phyloP scores from a whole-genome alignment of 2,113 vertebrate genomes.

The Equus przewalskii region DNA sequence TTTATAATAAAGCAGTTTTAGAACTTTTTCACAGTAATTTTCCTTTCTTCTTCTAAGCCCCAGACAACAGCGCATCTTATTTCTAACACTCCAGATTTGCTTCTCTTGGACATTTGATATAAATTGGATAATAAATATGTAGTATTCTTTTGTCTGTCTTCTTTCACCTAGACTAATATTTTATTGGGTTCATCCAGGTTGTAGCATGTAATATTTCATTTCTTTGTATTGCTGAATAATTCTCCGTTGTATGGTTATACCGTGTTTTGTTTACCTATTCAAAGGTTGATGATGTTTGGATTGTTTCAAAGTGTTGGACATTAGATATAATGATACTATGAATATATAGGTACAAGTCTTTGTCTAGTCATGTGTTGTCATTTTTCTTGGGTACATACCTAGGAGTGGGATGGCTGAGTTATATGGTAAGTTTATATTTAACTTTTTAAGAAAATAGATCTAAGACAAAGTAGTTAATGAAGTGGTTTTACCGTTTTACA shows the following conservation, averaged over 20 bases:
- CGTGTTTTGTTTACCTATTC: background rate
- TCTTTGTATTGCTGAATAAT: background rate
- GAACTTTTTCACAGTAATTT: background rate
- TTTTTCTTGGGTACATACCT: background rate
- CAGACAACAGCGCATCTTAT: background rate
- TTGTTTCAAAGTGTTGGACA: background rate
- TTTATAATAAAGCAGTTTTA: background rate
- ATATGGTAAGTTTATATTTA: background rate
- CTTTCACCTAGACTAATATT: background rate
- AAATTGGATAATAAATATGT: background rate
- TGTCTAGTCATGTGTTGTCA: background rate
- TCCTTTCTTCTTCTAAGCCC: fast-evolving
- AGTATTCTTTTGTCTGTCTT: background rate
- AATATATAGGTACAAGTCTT: background rate
- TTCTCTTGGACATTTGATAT: background rate
- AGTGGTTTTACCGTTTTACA: background rate
- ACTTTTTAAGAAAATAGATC: background rate
- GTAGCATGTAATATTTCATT: background rate
- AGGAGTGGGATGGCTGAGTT: fast-evolving
- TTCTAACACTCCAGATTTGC: background rate
- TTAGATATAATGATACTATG: background rate
- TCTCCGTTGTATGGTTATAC: background rate
- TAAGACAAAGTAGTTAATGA: background rate
- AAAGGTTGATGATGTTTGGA: background rate
- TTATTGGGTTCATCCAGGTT: background rate